A percentile compares a stretch with the other conserved stretches of the same genome.
These are phyloP conservation scores for Lagria hirta DNA, from an alignment of 2,888 invertebrate species.

Conservation along the genomic window DNA sequence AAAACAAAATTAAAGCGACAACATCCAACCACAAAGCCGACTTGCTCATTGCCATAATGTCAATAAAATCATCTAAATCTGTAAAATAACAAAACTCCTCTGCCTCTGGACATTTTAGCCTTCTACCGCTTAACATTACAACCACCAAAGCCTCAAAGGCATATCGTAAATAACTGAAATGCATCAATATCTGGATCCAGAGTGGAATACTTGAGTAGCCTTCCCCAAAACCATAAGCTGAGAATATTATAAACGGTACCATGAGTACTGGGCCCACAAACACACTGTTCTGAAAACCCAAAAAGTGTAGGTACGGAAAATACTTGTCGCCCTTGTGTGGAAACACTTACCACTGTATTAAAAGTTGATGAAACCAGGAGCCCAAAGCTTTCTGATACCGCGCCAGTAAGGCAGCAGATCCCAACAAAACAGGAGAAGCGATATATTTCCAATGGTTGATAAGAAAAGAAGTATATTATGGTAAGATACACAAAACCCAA, in stretches of 20 bases:
- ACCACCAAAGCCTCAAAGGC: slow-evolving; percentile 71
- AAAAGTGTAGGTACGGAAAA: not conserved
- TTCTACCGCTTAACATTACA: slow-evolving; percentile 75
- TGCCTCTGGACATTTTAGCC: slow-evolving; percentile 70
- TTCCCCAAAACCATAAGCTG: slow-evolving; percentile 84
- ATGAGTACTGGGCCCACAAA: slow-evolving; percentile 86
- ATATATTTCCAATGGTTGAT: slow-evolving; percentile 72
- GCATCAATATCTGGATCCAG: slow-evolving; percentile 78
- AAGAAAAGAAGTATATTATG: slow-evolving; percentile 73
- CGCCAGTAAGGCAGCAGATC: slow-evolving; percentile 69
- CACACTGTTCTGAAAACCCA: slow-evolving; percentile 73
- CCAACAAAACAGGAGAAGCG: slow-evolving; percentile 69
- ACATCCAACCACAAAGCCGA: slow-evolving; percentile 70
- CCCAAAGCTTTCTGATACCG: slow-evolving; percentile 79
- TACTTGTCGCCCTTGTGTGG: slow-evolving; percentile 5
- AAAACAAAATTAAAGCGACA: slow-evolving; percentile 61
- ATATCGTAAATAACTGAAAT: slow-evolving; percentile 77
- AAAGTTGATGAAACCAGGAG: slow-evolving; percentile 73
- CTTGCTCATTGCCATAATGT: slow-evolving; percentile 73
- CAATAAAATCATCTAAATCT: slow-evolving; percentile 72
- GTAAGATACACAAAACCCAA: slow-evolving; percentile 67
- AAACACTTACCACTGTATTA: slow-evolving; percentile 75
- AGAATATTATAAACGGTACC: slow-evolving; percentile 85
- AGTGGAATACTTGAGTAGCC: slow-evolving; percentile 65
- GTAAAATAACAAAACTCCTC: slow-evolving; percentile 76